Evolutionary conservation across 2,888 invertebrate genomes (phyloP).

Genomic region (Deroplatys truncata): DNA sequence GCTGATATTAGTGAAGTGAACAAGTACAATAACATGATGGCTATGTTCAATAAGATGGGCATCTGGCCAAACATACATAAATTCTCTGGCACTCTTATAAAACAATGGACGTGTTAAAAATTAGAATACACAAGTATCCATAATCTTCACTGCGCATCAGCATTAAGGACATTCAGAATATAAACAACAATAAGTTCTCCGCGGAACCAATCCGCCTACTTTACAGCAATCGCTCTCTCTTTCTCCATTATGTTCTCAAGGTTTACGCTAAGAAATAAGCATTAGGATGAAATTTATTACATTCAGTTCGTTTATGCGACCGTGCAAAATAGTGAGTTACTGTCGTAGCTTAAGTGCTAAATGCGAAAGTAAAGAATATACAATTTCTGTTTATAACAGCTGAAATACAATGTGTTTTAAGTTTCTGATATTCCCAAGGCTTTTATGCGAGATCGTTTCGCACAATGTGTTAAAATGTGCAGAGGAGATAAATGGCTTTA

Average conservation of each 20-base stretch:
- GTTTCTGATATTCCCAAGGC: too few species aligned
- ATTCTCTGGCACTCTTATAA: neutral
- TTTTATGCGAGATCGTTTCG: too few species aligned
- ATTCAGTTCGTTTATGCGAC: too few species aligned
- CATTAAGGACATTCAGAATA: neutral
- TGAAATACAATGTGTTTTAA: too few species aligned
- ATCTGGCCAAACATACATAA: neutral
- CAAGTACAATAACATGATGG: neutral
- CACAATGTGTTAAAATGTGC: too few species aligned
- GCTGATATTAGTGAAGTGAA: neutral
- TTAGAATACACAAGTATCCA: neutral
- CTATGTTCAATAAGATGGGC: neutral
- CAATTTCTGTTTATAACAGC: too few species aligned
- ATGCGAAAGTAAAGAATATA: too few species aligned
- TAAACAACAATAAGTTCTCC: neutral
- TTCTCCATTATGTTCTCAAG: neutral
- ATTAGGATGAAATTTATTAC: neutral
- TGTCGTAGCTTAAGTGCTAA: too few species aligned
- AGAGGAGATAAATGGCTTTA: too few species aligned
- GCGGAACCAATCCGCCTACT: neutral
- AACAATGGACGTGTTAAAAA: neutral
- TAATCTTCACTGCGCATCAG: neutral
- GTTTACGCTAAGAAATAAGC: neutral
- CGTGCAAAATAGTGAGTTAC: too few species aligned
- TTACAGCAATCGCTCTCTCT: neutral